Evolutionary conservation across 2,797 vertebrate genomes (phyloP).

Genomic region (Girardinus metallicus): DNA sequence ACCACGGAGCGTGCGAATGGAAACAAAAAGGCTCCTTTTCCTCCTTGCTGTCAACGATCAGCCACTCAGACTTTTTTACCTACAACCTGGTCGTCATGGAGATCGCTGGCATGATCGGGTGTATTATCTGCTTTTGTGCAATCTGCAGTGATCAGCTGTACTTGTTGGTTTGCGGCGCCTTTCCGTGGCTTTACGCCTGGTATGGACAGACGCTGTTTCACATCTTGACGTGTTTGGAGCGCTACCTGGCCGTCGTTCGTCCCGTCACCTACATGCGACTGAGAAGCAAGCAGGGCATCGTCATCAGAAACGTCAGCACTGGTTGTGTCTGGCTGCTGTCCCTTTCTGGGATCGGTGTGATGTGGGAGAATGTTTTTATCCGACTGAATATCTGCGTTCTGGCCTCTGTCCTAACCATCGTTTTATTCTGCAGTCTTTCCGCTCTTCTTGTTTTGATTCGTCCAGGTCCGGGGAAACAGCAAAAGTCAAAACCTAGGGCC

Average conservation of each 20-base stretch:
- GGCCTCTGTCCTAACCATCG: background rate
- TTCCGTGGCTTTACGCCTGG: background rate
- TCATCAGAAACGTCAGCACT: slow-evolving; percentile 1
- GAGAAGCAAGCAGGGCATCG: background rate
- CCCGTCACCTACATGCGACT: slow-evolving; percentile 30
- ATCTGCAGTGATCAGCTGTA: background rate
- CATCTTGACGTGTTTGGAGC: slow-evolving; percentile 5
- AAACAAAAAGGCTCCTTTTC: background rate
- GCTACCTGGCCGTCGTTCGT: slow-evolving; percentile 40
- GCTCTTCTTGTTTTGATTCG: slow-evolving; percentile 24
- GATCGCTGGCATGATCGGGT: background rate
- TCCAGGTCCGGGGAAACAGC: slow-evolving; percentile 16
- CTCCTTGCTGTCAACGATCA: background rate
- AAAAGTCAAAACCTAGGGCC: slow-evolving; percentile 17
- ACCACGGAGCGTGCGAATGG: background rate
- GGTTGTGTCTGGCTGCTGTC: slow-evolving; percentile 4
- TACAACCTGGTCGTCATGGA: slow-evolving; percentile 7
- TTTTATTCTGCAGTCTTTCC: slow-evolving; percentile 41
- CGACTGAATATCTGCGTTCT: background rate
- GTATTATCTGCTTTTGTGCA: background rate
- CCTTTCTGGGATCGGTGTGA: background rate
- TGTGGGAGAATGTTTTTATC: background rate
- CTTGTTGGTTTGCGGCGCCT: accelerated
- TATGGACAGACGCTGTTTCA: slow-evolving; percentile 13
- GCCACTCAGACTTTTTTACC: slow-evolving; percentile 17